These are phyloP conservation scores for Dryobotodes eremita DNA, from an alignment of 2,888 invertebrate genomes.

Conservation along the genomic window DNA sequence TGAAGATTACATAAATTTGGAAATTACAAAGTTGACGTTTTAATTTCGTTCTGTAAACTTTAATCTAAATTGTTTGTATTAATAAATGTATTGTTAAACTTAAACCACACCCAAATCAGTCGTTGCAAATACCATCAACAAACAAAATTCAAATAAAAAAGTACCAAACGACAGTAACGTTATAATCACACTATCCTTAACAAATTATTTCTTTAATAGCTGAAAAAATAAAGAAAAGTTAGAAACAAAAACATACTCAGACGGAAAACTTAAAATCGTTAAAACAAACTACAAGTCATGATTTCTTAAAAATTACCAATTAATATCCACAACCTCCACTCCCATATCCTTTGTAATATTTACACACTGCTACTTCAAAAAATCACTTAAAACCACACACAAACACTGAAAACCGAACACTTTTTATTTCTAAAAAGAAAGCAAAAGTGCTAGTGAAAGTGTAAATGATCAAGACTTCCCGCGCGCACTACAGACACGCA, in stretches of 20 bases:
- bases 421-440: constrained; percentile 53
- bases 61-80: background rate
- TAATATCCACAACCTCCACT: background rate
- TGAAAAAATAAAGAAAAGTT: background rate
- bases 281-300: background rate
- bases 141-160: background rate
- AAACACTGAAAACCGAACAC: constrained; percentile 39
- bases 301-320: background rate
- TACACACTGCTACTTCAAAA: too few species aligned
- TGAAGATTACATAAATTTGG: background rate
- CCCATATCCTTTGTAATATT: background rate
- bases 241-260: background rate
- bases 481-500: constrained; percentile 71
- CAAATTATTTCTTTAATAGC: background rate
- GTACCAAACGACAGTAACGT: too few species aligned
- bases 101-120: background rate
- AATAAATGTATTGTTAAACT: background rate
- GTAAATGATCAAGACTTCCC: constrained; percentile 77
- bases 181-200: background rate
- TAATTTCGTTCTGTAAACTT: background rate
- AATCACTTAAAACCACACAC: background rate
- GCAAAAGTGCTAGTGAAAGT: constrained; percentile 75
- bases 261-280: background rate
- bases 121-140: background rate
- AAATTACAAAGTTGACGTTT: background rate